Evolutionary conservation across 1,140 invertebrate genomes (phyloP).

Genomic region (Drosophila athabasca): DNA sequence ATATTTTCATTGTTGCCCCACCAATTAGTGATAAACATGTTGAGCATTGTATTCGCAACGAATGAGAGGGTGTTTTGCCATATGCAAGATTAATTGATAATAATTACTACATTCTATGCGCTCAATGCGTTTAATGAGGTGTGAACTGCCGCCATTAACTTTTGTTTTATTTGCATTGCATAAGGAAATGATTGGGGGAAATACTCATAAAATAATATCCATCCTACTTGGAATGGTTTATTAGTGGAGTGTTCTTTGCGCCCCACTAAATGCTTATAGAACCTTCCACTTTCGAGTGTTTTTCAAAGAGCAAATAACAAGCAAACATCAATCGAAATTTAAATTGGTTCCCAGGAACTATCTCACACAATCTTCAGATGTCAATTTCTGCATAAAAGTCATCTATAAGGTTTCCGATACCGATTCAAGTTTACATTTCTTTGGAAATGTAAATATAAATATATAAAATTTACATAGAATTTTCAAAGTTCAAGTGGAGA

Average conservation of each 20-base stretch:
- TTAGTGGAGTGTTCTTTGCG: no score
- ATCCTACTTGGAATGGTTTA: no score
- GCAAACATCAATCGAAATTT: no score
- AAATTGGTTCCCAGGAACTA: no score
- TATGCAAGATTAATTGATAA: constrained; percentile 64
- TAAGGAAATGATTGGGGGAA: not conserved
- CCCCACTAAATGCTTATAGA: no score
- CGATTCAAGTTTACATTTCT: no score
- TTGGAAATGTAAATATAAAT: not conserved
- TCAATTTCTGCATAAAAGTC: no score
- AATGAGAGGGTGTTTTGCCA: constrained; percentile 22
- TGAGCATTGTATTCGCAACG: constrained; percentile 4
- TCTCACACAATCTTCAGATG: no score
- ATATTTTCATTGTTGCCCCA: constrained; percentile 31
- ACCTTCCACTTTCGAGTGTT: no score
- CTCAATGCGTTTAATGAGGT: constrained; percentile 49
- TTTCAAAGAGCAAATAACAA: no score
- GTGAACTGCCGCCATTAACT: constrained; percentile 32
- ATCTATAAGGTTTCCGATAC: not conserved
- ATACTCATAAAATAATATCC: not conserved
- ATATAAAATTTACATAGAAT: constrained; percentile 27
- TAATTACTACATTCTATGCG: constrained; percentile 39
- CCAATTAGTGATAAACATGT: constrained; percentile 48
- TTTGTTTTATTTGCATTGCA: not conserved
- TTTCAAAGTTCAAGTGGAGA: constrained; percentile 32